phyloP scores from a whole-genome alignment of 2,797 vertebrate species.

The Rhinichthys osculus region DNA sequence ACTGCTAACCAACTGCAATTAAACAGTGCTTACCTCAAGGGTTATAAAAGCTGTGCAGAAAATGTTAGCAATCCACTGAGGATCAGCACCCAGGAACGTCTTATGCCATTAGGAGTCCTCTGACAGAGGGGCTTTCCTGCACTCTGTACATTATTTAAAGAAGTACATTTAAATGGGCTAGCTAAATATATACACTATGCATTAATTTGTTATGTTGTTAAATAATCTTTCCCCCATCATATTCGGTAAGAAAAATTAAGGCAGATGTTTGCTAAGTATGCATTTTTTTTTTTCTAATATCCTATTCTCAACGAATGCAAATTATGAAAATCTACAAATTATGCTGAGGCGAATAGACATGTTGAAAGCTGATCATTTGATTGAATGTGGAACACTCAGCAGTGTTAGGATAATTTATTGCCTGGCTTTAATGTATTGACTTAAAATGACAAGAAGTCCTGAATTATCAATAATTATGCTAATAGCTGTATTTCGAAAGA shows the following conservation, averaged over 20 bases:
- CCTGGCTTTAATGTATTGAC: constrained; percentile 49
- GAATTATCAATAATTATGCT: constrained; percentile 52
- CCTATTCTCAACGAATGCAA: constrained; percentile 45
- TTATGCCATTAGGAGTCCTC: neutral
- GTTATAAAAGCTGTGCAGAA: constrained; percentile 1
- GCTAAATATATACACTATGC: neutral
- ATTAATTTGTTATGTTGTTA: neutral
- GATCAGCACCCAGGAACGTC: constrained; percentile 17
- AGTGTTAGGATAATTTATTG: constrained; percentile 50
- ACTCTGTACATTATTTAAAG: neutral
- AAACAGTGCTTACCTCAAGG: constrained; percentile 10
- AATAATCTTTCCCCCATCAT: constrained; percentile 7
- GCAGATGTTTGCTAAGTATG: constrained; percentile 40
- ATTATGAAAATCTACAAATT: constrained; percentile 46
- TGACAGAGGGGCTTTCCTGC: neutral
- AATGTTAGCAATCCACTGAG: neutral
- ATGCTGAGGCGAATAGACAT: constrained; percentile 51
- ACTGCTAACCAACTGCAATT: neutral
- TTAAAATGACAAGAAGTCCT: constrained; percentile 46
- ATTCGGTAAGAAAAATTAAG: constrained; percentile 24
- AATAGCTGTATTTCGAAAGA: constrained; percentile 23
- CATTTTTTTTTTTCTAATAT: constrained; percentile 18
- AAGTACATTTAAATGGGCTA: neutral
- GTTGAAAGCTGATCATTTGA: constrained; percentile 46
- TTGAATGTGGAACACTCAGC: constrained; percentile 42